phyloP scores from a whole-genome alignment of 2,888 invertebrate genomes.

The Calliphora vomitoria region DNA sequence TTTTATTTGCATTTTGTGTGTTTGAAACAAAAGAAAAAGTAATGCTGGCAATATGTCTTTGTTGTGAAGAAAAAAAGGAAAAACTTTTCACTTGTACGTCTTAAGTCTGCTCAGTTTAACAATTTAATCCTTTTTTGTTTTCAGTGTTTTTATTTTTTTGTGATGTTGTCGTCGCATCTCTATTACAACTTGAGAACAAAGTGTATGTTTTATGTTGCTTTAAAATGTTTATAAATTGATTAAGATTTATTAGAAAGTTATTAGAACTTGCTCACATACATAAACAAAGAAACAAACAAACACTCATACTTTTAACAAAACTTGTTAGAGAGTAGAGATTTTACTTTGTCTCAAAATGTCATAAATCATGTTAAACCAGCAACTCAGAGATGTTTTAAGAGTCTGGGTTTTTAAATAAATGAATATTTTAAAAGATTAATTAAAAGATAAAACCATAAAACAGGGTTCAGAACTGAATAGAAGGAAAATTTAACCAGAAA shows the following conservation, averaged over 20 bases:
- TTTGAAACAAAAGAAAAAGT: not conserved
- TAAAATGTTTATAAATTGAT: constrained; percentile 16
- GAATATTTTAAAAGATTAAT: no score
- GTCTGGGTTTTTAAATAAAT: not conserved
- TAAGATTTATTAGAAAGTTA: constrained; percentile 17
- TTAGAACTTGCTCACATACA: not conserved
- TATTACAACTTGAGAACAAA: not conserved
- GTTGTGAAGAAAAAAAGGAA: not conserved
- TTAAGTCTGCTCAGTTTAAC: constrained; percentile 5
- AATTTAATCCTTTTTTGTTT: constrained; percentile 4
- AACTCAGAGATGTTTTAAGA: not conserved
- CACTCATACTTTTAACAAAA: no score
- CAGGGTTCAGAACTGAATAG: no score
- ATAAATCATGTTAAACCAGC: not conserved
- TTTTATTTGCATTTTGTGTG: not conserved
- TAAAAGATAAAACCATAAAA: no score
- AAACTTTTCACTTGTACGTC: not conserved
- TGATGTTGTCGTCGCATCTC: not conserved
- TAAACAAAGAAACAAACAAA: no score
- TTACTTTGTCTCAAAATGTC: not conserved
- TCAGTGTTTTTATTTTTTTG: not conserved
- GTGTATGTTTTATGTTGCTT: not conserved
- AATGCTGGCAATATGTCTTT: constrained; percentile 5
- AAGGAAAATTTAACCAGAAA: no score
- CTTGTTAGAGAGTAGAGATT: not conserved